Percentiles rank a stretch among this genome's conserved stretches.
Evolutionary conservation across 2,113 vertebrate species (phyloP).

Genomic region (Xenus cinereus): DNA sequence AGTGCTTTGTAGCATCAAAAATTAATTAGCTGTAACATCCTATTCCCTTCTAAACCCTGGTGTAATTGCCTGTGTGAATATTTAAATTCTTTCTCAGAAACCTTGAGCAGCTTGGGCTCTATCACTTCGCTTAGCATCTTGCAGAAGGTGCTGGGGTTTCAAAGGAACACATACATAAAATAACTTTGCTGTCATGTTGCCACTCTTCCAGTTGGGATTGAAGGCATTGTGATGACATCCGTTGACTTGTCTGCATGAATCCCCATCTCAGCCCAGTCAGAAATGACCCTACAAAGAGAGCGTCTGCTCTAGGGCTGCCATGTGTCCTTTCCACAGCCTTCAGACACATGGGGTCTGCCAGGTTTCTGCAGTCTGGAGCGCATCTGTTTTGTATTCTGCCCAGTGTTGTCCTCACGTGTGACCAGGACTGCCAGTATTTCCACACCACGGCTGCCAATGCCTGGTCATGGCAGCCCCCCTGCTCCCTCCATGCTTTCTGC

Average conservation of each 20-base stretch:
- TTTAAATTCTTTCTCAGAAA: not conserved
- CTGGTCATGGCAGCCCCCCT: not conserved
- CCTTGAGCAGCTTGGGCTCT: not conserved
- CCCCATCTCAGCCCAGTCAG: accelerated
- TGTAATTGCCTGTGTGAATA: not conserved
- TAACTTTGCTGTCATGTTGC: not conserved
- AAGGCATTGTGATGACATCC: not conserved
- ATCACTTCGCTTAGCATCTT: not conserved
- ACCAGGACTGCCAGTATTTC: not conserved
- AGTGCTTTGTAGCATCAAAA: not conserved
- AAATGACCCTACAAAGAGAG: not conserved
- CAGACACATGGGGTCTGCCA: not conserved
- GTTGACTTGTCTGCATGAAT: not conserved
- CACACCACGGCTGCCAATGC: not conserved
- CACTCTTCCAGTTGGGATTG: accelerated
- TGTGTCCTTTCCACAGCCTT: not conserved
- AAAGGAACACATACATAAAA: not conserved
- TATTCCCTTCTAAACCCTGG: not conserved
- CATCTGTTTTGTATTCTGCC: not conserved
- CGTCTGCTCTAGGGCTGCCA: not conserved
- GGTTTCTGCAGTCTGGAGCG: not conserved
- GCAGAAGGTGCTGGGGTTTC: not conserved
- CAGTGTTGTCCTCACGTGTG: too few relatives aligned
- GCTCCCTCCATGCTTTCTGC: not conserved
- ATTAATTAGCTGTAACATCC: not conserved